Evolutionary conservation across 2,797 vertebrate genomes (phyloP).

Genomic region (Sandelia bainsii): DNA sequence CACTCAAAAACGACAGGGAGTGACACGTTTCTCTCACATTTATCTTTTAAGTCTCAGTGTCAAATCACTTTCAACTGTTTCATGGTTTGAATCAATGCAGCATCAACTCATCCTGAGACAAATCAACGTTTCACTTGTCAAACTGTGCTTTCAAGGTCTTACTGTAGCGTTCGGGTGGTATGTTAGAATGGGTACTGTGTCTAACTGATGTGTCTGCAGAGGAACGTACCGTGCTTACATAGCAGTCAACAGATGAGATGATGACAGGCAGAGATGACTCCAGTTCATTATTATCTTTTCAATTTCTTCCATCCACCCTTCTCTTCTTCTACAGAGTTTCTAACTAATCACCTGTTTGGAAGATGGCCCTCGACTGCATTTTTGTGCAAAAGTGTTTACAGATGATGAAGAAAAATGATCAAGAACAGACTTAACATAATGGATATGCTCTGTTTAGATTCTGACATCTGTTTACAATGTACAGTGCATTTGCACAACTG

Average conservation of each 20-base stretch:
- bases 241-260: slow-evolving; percentile 16
- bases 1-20: background rate
- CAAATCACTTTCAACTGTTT: slow-evolving; percentile 28
- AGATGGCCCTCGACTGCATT: background rate
- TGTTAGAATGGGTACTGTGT: slow-evolving; percentile 7
- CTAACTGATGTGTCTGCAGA: slow-evolving; percentile 22
- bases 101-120: slow-evolving; percentile 38
- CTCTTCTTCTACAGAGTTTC: background rate
- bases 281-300: background rate
- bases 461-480: slow-evolving; percentile 13
- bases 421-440: background rate
- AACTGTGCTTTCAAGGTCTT: slow-evolving; percentile 1
- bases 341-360: slow-evolving; percentile 4
- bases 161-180: background rate
- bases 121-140: slow-evolving; percentile 22
- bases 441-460: slow-evolving; percentile 9
- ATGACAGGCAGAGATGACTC: background rate
- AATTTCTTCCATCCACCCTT: background rate
- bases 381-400: slow-evolving; percentile 7
- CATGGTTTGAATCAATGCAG: slow-evolving; percentile 45
- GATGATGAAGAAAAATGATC: slow-evolving; percentile 6
- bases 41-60: background rate
- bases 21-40: background rate
- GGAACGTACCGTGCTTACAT: slow-evolving; percentile 29
- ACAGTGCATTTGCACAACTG: slow-evolving; percentile 11